These are phyloP conservation scores for Pilophorus perplexus DNA, from an alignment of 2,888 invertebrate species.

Conservation along the genomic window DNA sequence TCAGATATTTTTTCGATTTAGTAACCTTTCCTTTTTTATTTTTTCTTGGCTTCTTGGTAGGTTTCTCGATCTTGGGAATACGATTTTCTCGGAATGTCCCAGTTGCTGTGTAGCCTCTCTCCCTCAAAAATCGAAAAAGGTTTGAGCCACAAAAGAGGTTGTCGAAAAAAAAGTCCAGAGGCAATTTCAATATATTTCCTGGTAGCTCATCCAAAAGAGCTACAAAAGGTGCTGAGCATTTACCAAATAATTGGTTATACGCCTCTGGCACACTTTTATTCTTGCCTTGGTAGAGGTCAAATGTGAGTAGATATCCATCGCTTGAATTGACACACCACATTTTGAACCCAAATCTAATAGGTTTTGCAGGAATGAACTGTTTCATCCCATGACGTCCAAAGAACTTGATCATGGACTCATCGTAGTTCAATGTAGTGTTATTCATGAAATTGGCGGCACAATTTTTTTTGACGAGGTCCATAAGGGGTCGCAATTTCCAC, in stretches of 20 bases:
- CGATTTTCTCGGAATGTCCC: constrained; percentile 6
- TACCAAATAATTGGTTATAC: constrained; percentile 1
- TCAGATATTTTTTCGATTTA: no score
- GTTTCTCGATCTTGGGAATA: not conserved
- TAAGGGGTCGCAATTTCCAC: constrained; percentile 3
- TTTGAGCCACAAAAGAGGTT: not conserved
- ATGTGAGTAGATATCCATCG: no score
- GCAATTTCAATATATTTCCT: not conserved
- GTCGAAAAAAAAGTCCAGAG: not conserved
- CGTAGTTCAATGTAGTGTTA: constrained; percentile 3
- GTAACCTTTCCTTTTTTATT: not conserved
- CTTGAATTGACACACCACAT: not conserved
- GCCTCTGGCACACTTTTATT: not conserved
- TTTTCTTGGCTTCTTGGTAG: not conserved
- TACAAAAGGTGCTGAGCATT: not conserved
- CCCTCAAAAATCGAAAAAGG: not conserved
- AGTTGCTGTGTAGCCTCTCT: not conserved
- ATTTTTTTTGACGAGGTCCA: not conserved
- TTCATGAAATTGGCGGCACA: constrained; percentile 4
- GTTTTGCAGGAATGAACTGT: not conserved
- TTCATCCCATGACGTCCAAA: constrained; percentile 2
- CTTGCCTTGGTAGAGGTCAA: not conserved
- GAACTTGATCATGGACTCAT: constrained; percentile 6
- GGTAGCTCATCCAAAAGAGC: not conserved
- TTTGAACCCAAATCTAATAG: constrained; percentile 2